Conservation (phyloP, 2,113 vertebrate species). For the Colinus virginianus region DNA sequence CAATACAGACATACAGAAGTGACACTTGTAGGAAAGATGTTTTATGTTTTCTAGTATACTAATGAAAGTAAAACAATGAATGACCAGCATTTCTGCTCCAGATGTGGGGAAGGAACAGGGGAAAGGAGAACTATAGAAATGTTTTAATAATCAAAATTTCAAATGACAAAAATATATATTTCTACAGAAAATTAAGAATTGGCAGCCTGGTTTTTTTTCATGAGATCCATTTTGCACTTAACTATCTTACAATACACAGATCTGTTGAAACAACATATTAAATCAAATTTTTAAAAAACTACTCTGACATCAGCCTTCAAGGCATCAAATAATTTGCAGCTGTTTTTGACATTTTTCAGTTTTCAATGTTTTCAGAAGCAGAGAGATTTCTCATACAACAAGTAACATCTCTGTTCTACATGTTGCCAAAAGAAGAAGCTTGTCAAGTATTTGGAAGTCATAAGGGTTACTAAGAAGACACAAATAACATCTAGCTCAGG, state of each 20-base stretch:
- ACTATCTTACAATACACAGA: rapidly evolving
- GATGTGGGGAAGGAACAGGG: not conserved
- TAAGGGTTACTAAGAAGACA: not conserved
- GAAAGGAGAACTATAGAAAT: not conserved
- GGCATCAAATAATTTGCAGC: not conserved
- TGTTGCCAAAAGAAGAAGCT: not conserved
- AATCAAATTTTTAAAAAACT: not conserved
- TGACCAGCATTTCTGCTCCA: not conserved
- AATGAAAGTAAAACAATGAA: not conserved
- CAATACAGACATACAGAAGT: not conserved
- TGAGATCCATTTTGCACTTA: not conserved
- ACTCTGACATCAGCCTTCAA: not conserved
- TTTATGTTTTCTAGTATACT: not conserved
- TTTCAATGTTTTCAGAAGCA: not conserved
- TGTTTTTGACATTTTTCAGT: not conserved
- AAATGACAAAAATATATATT: not conserved
- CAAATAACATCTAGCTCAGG: not conserved
- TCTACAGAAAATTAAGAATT: not conserved
- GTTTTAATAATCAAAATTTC: not conserved
- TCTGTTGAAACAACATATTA: not conserved
- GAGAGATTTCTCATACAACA: not conserved
- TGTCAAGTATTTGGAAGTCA: not conserved
- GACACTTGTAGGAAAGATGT: too few species aligned
- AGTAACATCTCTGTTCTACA: not conserved
- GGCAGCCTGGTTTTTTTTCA: not conserved